These are phyloP conservation scores for Strongylocentrotus purpuratus DNA, from an alignment of 35 echinoderm and acorn worm species.

Conservation along the genomic window DNA sequence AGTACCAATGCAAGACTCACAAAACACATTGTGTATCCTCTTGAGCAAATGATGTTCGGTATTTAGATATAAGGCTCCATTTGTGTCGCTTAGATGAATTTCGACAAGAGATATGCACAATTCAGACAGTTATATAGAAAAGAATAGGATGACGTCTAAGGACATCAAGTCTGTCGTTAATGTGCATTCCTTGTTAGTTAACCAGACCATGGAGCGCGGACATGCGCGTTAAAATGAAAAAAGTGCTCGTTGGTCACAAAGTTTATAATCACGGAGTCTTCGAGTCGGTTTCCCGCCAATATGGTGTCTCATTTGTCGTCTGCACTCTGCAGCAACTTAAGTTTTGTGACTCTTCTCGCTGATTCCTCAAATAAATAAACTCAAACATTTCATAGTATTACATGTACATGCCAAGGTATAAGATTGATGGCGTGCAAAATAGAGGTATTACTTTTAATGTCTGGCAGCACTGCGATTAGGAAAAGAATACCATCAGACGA, in stretches of 20 bases:
- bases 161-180: not conserved
- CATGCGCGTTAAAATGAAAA: not conserved
- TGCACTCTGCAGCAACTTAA: not conserved
- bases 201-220: too few relatives aligned
- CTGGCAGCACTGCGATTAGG: not conserved
- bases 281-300: not conserved
- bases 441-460: not conserved
- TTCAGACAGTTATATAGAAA: not conserved
- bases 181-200: too few relatives aligned
- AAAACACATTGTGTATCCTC: not conserved
- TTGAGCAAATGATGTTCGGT: not conserved
- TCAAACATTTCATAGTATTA: too few relatives aligned
- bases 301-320: not conserved
- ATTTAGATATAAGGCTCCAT: not conserved
- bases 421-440: not conserved
- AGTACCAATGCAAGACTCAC: not conserved
- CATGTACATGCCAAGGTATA: too few relatives aligned
- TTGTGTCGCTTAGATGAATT: not conserved
- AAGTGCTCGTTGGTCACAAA: not conserved
- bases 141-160: too few relatives aligned
- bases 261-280: not conserved
- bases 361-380: too few relatives aligned
- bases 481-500: not conserved
- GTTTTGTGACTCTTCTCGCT: too few relatives aligned
- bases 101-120: not conserved